Percentiles rank a stretch among this genome's conserved stretches.
Evolutionary conservation across 2,113 vertebrate species (phyloP).

Genomic region (Leucoraja erinaceus): DNA sequence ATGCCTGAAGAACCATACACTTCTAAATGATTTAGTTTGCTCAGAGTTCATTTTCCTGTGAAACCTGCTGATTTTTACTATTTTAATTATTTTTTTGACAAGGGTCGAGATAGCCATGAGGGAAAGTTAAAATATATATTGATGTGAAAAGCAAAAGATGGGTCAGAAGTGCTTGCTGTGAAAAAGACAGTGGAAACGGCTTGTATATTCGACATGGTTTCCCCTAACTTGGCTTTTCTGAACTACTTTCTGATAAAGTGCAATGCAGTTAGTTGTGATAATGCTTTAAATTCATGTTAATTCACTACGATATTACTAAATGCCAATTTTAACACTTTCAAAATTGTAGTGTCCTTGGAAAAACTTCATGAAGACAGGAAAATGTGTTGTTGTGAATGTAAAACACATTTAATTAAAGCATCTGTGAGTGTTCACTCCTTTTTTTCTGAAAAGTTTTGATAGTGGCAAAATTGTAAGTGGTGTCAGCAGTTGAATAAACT

Average conservation of each 20-base stretch:
- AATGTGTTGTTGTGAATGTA: neutral
- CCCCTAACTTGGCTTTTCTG: neutral
- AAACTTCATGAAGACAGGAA: neutral
- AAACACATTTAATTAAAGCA: neutral
- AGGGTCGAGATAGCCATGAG: too few relatives aligned
- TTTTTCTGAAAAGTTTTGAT: neutral
- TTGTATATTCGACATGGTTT: neutral
- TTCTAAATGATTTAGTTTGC: neutral
- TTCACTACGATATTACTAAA: neutral
- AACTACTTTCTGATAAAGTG: neutral
- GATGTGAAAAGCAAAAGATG: neutral
- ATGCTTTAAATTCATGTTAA: neutral
- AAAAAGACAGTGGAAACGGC: neutral
- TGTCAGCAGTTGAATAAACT: neutral
- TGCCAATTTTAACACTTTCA: neutral
- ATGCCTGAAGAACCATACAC: neutral
- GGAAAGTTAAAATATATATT: neutral
- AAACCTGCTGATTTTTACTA: neutral
- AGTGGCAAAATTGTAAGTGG: neutral
- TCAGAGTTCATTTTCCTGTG: neutral
- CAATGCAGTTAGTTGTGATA: neutral
- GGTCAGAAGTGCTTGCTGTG: neutral
- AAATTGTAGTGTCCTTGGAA: neutral
- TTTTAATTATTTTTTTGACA: too few relatives aligned
- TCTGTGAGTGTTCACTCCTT: neutral